Conservation (phyloP, 2,113 vertebrate genomes). For the Epinephelus fuscoguttatus region DNA sequence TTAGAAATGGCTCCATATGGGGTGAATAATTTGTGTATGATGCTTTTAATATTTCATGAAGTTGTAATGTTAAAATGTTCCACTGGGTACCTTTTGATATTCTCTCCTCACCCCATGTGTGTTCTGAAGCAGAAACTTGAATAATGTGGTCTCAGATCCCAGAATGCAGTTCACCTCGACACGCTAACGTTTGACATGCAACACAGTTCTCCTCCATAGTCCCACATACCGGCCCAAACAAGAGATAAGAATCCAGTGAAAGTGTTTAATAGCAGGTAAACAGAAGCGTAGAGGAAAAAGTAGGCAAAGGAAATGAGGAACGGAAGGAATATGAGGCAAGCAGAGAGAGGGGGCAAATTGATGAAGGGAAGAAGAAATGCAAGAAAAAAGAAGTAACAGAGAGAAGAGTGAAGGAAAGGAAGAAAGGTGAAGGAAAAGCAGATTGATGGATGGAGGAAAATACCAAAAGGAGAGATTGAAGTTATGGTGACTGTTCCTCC, state of each 20-base stretch:
- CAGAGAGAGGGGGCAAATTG: neutral
- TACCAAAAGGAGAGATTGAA: neutral
- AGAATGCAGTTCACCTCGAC: constrained; percentile 8
- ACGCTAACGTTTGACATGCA: constrained; percentile 7
- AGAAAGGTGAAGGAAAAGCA: neutral
- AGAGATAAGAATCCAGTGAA: neutral
- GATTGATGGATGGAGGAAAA: neutral
- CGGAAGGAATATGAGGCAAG: neutral
- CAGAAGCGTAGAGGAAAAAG: neutral
- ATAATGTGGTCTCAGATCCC: constrained; percentile 19
- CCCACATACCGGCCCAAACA: too few species aligned
- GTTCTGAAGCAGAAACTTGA: constrained; percentile 13
- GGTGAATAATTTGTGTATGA: constrained; percentile 4
- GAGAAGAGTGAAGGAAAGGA: neutral
- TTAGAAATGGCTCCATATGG: neutral
- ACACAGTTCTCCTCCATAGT: neutral
- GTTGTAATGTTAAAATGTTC: constrained; percentile 24
- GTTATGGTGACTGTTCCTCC: neutral
- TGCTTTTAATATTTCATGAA: constrained; percentile 46
- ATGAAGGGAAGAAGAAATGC: neutral
- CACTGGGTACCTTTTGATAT: neutral
- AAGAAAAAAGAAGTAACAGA: neutral
- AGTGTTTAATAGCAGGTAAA: neutral
- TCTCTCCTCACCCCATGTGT: neutral
- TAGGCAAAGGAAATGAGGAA: neutral